Percentiles rank a stretch among this genome's conserved stretches.
phyloP scores from a whole-genome alignment of 2,113 vertebrate genomes.

The Zosterops borbonicus region DNA sequence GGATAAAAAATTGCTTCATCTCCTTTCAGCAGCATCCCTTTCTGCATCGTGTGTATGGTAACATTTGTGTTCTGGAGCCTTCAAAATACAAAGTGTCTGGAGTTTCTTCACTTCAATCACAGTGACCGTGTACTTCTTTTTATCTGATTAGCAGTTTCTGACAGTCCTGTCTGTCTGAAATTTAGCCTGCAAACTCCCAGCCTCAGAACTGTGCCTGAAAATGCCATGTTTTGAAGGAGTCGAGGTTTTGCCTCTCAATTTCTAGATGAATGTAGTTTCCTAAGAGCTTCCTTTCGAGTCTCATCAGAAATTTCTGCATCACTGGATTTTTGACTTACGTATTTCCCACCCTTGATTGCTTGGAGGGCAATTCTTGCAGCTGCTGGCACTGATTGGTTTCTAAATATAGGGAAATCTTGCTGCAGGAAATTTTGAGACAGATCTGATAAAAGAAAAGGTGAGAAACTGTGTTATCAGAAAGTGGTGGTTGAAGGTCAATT shows the following conservation, averaged over 20 bases:
- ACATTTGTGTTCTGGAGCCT: background rate
- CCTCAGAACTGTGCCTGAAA: background rate
- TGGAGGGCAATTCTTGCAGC: slow-evolving; percentile 27
- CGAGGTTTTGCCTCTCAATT: background rate
- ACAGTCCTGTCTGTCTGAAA: background rate
- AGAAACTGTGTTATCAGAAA: slow-evolving; percentile 25
- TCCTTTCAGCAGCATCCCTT: background rate
- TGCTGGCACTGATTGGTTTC: slow-evolving; percentile 40
- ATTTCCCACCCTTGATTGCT: slow-evolving; percentile 23
- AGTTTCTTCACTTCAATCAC: background rate
- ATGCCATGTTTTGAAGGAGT: background rate
- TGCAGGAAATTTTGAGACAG: background rate
- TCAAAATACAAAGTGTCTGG: background rate
- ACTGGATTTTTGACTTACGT: background rate
- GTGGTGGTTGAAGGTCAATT: slow-evolving; percentile 16
- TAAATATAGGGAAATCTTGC: slow-evolving; percentile 51
- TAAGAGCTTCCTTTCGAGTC: background rate
- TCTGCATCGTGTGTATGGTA: background rate
- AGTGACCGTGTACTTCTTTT: rapidly evolving
- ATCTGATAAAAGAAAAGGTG: slow-evolving; percentile 29
- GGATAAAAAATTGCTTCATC: background rate
- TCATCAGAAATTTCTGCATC: slow-evolving; percentile 33
- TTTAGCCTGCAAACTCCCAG: background rate
- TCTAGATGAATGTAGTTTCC: background rate
- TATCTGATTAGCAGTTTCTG: background rate